These are phyloP conservation scores for Dasypolia templi DNA, from an alignment of 2,888 invertebrate genomes.

Conservation along the genomic window DNA sequence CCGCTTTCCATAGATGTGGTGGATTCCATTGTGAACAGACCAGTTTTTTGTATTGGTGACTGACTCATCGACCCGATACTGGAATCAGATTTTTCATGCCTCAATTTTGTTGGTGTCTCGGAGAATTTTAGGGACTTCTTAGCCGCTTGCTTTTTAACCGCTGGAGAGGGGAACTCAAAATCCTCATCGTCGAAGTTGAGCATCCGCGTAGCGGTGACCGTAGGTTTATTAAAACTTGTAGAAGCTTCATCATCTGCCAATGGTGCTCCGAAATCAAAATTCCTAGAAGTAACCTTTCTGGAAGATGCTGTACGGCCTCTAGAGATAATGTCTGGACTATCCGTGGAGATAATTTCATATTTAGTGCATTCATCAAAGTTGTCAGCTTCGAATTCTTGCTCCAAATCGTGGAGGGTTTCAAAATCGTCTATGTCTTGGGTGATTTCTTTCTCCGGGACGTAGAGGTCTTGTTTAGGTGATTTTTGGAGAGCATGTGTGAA, in stretches of 20 bases:
- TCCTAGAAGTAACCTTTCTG: constrained; percentile 80
- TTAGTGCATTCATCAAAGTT: constrained; percentile 86
- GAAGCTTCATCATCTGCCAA: constrained; percentile 83
- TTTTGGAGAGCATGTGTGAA: constrained; percentile 80
- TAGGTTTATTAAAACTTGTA: constrained; percentile 83
- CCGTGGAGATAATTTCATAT: constrained; percentile 88
- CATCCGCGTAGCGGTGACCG: constrained; percentile 79
- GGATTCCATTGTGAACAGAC: constrained; percentile 81
- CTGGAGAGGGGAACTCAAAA: constrained; percentile 86
- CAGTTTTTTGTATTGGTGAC: constrained; percentile 69
- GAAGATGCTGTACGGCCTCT: constrained; percentile 77
- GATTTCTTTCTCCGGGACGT: constrained; percentile 77
- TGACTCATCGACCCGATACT: constrained; percentile 82
- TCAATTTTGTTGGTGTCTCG: constrained; percentile 80
- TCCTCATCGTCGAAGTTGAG: constrained; percentile 84
- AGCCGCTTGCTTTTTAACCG: constrained; percentile 77
- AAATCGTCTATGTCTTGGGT: constrained; percentile 77
- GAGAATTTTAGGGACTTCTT: constrained; percentile 85
- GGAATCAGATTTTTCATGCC: constrained; percentile 80
- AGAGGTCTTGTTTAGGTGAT: constrained; percentile 71
- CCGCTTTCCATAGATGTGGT: constrained; percentile 87
- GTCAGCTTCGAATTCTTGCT: constrained; percentile 85
- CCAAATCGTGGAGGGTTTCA: constrained; percentile 85
- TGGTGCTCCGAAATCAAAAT: constrained; percentile 87
- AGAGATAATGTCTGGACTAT: constrained; percentile 87